A percentile compares a stretch with the other conserved stretches of the same genome.
Conservation (phyloP, 2,797 vertebrate genomes). For the Peromyscus aztecus region DNA sequence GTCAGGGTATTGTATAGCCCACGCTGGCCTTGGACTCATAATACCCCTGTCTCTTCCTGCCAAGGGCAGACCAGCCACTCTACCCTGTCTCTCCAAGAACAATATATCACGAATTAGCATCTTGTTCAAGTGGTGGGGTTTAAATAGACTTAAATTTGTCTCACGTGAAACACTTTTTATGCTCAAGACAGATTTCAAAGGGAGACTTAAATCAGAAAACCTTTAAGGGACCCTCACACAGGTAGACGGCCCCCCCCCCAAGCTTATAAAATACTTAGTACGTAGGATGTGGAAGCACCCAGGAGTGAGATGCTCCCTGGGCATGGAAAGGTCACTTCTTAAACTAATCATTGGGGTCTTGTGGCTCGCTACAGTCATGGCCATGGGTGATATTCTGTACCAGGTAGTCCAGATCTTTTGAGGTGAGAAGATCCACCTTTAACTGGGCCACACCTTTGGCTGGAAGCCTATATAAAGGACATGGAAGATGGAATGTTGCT, state of each 20-base stretch:
- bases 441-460: not conserved
- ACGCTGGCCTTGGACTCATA: not conserved
- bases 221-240: slow-evolving; percentile 29
- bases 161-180: slow-evolving; percentile 65
- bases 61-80: slow-evolving; percentile 1
- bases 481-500: not conserved
- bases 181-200: slow-evolving; percentile 66
- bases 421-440: not conserved
- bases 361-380: not conserved
- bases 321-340: not conserved
- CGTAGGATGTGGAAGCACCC: not conserved
- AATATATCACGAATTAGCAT: slow-evolving; percentile 61
- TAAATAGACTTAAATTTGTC: not conserved
- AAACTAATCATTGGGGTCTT: not conserved
- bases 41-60: not conserved
- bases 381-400: slow-evolving; percentile 50
- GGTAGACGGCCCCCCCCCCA: not conserved
- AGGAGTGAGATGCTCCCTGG: not conserved
- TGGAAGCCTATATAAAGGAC: not conserved
- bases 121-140: slow-evolving; percentile 53
- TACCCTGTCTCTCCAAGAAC: slow-evolving; percentile 49
- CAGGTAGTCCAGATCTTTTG: slow-evolving; percentile 87
- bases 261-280: slow-evolving; percentile 45
- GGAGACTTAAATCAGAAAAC: slow-evolving; percentile 61
- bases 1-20: not conserved